These are phyloP conservation scores for Diploptera punctata DNA, from an alignment of 2,888 invertebrate species.

Conservation along the genomic window DNA sequence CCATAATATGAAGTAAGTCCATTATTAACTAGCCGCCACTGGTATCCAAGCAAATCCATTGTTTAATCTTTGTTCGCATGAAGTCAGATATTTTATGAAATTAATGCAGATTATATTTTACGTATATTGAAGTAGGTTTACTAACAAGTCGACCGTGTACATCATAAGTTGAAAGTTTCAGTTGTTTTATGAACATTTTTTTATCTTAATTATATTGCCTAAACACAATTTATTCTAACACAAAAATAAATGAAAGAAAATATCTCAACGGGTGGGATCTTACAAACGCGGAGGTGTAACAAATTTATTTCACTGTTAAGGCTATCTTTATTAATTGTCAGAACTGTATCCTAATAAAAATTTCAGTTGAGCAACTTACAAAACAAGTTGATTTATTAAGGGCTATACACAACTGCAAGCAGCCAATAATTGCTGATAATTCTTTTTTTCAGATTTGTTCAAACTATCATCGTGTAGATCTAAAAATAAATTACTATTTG, in stretches of 20 bases:
- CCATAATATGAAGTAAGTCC: too few species aligned
- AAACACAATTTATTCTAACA: not conserved
- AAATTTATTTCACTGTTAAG: not conserved
- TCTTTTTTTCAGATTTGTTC: too few species aligned
- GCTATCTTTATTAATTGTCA: not conserved
- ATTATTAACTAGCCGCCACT: too few species aligned
- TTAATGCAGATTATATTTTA: not conserved
- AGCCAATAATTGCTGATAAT: too few species aligned
- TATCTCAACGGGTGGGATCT: not conserved
- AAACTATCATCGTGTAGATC: too few species aligned
- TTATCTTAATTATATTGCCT: not conserved
- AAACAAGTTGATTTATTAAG: too few species aligned
- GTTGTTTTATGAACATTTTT: not conserved
- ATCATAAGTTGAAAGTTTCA: not conserved
- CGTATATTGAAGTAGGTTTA: not conserved
- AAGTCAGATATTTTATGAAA: not conserved
- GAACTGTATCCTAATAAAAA: too few species aligned
- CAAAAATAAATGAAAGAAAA: not conserved
- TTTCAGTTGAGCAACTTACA: not conserved
- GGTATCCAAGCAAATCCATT: too few species aligned
- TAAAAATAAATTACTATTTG: too few species aligned
- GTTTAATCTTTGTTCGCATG: not conserved
- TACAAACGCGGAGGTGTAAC: not conserved
- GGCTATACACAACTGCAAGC: too few species aligned
- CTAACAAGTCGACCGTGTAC: not conserved